Percentiles rank a stretch among this genome's conserved stretches.
These are phyloP conservation scores for Ormyrus rosae DNA, from an alignment of 2,888 invertebrate species.

Conservation along the genomic window DNA sequence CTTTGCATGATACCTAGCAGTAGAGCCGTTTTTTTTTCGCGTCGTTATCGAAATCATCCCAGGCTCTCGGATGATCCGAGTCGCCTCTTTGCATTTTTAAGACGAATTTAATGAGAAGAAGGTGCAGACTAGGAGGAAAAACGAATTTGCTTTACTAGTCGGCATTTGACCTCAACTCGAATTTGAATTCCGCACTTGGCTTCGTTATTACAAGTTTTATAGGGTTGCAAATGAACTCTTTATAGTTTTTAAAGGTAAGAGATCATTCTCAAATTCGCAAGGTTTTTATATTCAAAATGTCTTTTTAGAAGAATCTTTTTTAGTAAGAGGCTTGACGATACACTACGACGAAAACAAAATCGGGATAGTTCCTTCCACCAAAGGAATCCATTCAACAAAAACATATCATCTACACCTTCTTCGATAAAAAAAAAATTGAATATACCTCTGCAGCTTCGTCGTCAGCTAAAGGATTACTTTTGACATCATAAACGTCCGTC, in stretches of 20 bases:
- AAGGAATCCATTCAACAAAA: too few relatives aligned
- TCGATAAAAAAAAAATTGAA: too few relatives aligned
- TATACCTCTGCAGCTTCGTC: too few relatives aligned
- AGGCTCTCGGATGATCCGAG: conserved; percentile 31
- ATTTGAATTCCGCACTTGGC: conserved; percentile 25
- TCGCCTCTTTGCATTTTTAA: conserved; percentile 51
- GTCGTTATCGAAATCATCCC: conserved; percentile 53
- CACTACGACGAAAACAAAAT: too few relatives aligned
- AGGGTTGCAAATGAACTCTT: neutral
- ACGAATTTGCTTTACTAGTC: conserved; percentile 1
- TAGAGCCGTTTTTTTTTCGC: conserved; percentile 27
- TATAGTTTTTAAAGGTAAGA: neutral
- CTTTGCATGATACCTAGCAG: neutral
- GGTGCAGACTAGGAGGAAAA: conserved; percentile 27
- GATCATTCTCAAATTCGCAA: too few relatives aligned
- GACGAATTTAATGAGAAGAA: conserved; percentile 48
- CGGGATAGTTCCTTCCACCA: too few relatives aligned
- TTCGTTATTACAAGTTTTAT: conserved; percentile 17
- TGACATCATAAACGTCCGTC: too few relatives aligned
- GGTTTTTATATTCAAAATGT: too few relatives aligned
- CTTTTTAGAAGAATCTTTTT: too few relatives aligned
- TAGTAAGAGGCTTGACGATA: too few relatives aligned
- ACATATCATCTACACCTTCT: too few relatives aligned
- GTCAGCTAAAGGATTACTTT: too few relatives aligned
- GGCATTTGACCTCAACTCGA: conserved; percentile 7